Evolutionary conservation across 2,113 vertebrate species (phyloP).

Genomic region (Stigmatopora nigra): DNA sequence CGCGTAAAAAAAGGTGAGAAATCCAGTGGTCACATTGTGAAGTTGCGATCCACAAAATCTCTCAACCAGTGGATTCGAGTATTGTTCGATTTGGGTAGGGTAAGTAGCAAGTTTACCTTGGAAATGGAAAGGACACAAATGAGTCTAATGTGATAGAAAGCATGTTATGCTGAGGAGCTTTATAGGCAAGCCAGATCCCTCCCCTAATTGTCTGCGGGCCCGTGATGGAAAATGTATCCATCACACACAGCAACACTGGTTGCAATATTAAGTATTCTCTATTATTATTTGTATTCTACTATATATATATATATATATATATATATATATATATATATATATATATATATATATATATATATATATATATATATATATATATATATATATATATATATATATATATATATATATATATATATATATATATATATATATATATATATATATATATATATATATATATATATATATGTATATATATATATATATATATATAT

Average conservation of each 20-base stretch:
- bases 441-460: too few species aligned
- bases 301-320: too few species aligned
- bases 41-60: background rate
- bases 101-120: slow-evolving; percentile 13
- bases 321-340: too few species aligned
- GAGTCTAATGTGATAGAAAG: background rate
- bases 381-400: too few species aligned
- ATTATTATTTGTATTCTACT: too few species aligned
- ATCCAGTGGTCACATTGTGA: slow-evolving; percentile 37
- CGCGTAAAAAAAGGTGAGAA: slow-evolving; percentile 28
- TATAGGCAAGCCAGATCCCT: slow-evolving; percentile 12
- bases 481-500: too few species aligned
- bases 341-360: too few species aligned
- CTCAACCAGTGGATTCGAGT: background rate
- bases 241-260: background rate
- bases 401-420: too few species aligned
- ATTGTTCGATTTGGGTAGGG: background rate
- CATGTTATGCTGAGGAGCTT: slow-evolving; percentile 13
- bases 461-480: too few species aligned
- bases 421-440: too few species aligned
- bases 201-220: slow-evolving; percentile 26
- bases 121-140: background rate
- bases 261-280: background rate
- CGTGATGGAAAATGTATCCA: background rate
- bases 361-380: too few species aligned